Evolutionary conservation across 2,113 vertebrate genomes (phyloP).

Genomic region (Heteronetta atricapilla): DNA sequence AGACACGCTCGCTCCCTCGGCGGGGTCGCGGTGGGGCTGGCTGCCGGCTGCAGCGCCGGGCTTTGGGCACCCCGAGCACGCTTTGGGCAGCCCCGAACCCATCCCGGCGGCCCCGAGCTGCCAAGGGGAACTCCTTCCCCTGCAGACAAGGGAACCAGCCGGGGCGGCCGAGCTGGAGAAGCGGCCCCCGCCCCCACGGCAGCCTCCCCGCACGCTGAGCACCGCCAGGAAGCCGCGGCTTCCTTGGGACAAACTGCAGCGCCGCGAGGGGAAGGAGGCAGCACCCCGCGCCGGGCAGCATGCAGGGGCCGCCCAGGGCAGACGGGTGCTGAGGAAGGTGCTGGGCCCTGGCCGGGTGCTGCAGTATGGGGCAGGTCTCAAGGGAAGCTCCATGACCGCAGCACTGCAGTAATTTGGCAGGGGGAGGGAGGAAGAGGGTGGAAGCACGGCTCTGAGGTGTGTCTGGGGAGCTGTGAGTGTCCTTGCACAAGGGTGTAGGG

Average conservation of each 20-base stretch:
- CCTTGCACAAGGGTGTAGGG: not conserved
- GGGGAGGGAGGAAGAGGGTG: not conserved
- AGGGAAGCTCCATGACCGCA: not conserved
- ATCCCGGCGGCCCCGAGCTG: not conserved
- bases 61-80: not conserved
- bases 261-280: not conserved
- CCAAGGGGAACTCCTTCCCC: conserved; percentile 52
- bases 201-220: not conserved
- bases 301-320: not conserved
- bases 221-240: conserved; percentile 76
- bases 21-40: fast-evolving
- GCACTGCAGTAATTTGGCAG: not conserved
- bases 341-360: not conserved
- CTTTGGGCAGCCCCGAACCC: not conserved
- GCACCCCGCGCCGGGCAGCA: fast-evolving
- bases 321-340: not conserved
- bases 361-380: not conserved
- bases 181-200: not conserved
- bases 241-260: conserved; percentile 63
- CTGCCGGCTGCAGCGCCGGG: not conserved
- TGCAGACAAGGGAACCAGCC: conserved; percentile 41
- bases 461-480: not conserved
- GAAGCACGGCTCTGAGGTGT: not conserved
- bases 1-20: not conserved
- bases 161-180: not conserved